A percentile compares a stretch with the other conserved stretches of the same genome.
phyloP scores from a whole-genome alignment of 1,140 invertebrate species.

The Ericerus pela region DNA sequence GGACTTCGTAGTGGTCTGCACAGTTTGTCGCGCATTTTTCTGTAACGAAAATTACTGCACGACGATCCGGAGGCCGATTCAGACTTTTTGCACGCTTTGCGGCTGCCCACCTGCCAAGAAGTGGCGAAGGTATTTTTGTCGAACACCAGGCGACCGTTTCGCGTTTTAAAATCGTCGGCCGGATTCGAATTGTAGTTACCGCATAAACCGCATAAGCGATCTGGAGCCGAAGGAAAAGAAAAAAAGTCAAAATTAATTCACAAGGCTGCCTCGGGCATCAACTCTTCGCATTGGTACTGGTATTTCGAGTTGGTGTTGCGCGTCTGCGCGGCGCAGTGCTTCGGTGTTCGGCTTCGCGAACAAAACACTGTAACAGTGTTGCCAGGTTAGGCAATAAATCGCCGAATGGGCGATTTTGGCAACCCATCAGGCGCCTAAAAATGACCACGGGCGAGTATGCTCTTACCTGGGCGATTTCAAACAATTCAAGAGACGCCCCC shows the following conservation, averaged over 20 bases:
- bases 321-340: too few species aligned
- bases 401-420: too few species aligned
- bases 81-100: slow-evolving; percentile 45
- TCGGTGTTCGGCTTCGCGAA: too few species aligned
- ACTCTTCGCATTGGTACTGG: too few species aligned
- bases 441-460: too few species aligned
- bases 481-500: too few species aligned
- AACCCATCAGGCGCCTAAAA: too few species aligned
- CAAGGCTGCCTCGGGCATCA: too few species aligned
- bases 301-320: too few species aligned
- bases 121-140: slow-evolving; percentile 59
- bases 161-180: slow-evolving; percentile 54
- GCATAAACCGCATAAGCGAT: slow-evolving; percentile 66
- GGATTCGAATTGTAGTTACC: slow-evolving; percentile 78
- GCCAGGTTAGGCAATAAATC: too few species aligned
- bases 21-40: slow-evolving; percentile 21
- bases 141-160: slow-evolving; percentile 39
- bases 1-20: slow-evolving; percentile 30
- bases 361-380: too few species aligned
- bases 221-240: neutral
- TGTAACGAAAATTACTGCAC: neutral
- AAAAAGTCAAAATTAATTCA: neutral
- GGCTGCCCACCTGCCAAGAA: slow-evolving; percentile 70
- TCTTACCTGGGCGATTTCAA: too few species aligned
- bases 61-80: neutral